These are phyloP conservation scores for Brachypalpus laphriformis DNA, from an alignment of 2,888 invertebrate genomes.

Conservation along the genomic window DNA sequence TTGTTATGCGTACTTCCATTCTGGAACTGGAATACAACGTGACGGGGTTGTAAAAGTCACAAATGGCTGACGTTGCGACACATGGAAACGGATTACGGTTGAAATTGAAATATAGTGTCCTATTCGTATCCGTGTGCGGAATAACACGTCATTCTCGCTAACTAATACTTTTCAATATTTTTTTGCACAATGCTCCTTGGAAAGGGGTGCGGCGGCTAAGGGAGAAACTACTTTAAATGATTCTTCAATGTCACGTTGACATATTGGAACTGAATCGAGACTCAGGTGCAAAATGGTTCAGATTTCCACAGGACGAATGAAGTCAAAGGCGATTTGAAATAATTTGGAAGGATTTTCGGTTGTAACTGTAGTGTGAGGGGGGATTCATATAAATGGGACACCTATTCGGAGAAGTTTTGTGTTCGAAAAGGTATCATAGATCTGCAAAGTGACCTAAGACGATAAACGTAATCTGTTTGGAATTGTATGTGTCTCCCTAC, in stretches of 20 bases:
- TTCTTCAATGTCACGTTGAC: conserved; percentile 34
- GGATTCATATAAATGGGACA: neutral
- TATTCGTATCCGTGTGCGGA: conserved; percentile 24
- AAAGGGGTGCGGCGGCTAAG: neutral
- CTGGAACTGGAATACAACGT: neutral
- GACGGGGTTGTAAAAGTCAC: conserved; percentile 10
- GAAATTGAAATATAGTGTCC: conserved; percentile 47
- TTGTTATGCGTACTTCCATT: neutral
- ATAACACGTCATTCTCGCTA: conserved; percentile 30
- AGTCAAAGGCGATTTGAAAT: neutral
- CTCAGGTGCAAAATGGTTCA: neutral
- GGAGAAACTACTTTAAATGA: conserved; percentile 27
- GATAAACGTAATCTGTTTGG: neutral
- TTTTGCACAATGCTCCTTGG: neutral
- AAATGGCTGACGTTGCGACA: conserved; percentile 3
- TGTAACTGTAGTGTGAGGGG: neutral
- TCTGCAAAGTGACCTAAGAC: neutral
- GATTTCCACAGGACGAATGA: neutral
- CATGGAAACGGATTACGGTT: conserved; percentile 36
- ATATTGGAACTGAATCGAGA: conserved; percentile 17
- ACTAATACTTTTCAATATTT: conserved; percentile 34
- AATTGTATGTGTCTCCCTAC: neutral
- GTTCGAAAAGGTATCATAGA: neutral
- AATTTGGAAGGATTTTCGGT: neutral
- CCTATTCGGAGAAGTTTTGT: neutral